Conservation (phyloP, 2,113 vertebrate species). For the Hymenochirus boettgeri region DNA sequence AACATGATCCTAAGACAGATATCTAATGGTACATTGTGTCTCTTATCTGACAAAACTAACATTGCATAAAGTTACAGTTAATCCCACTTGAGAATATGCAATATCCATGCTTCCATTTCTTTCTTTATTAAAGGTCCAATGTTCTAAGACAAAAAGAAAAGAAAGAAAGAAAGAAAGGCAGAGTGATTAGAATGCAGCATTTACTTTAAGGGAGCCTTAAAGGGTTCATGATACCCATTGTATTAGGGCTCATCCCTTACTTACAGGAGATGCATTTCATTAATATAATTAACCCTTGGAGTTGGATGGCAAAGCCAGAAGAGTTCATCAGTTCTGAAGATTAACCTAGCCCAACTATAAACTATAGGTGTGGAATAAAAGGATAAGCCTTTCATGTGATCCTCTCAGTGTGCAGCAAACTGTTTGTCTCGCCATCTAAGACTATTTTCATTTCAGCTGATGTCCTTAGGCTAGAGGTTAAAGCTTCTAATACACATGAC, state of each 20-base stretch:
- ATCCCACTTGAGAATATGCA: no score
- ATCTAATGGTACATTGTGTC: no score
- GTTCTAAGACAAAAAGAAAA: no score
- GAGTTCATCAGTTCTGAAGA: background rate
- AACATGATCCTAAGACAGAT: no score
- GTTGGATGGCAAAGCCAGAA: background rate
- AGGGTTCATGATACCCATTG: background rate
- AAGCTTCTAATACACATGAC: background rate
- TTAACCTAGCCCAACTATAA: background rate
- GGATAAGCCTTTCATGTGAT: constrained; percentile 1
- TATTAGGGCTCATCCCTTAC: background rate
- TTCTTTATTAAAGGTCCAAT: no score
- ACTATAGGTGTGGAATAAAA: background rate
- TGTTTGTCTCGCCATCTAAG: constrained; percentile 2
- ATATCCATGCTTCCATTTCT: no score
- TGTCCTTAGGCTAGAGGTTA: constrained; percentile 5
- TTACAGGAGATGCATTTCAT: constrained; percentile 2
- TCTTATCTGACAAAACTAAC: no score
- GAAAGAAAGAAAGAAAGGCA: no score
- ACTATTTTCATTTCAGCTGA: background rate
- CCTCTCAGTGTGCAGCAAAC: constrained; percentile 2
- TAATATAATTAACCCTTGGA: constrained; percentile 2
- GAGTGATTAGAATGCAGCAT: background rate
- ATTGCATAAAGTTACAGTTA: no score
- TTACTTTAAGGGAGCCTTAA: background rate